Evolutionary conservation across 2,113 vertebrate genomes (phyloP).

Genomic region (Corydoras maculifer): DNA sequence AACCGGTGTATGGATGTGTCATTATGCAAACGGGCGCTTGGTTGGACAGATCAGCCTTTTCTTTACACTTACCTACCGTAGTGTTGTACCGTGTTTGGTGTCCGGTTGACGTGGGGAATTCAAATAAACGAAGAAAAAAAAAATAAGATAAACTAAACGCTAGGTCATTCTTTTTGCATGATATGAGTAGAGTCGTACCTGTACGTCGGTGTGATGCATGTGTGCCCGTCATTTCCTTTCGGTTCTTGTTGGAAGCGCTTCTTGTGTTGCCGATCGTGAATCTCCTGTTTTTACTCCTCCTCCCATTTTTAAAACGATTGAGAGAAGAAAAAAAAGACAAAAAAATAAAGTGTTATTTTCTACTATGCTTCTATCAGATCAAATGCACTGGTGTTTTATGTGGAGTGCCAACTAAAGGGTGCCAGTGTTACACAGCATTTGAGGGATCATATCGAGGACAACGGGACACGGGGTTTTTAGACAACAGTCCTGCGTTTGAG

Average conservation of each 20-base stretch:
- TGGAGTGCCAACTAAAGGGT: constrained; percentile 69
- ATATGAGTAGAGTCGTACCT: constrained; percentile 72
- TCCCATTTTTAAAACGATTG: constrained; percentile 33
- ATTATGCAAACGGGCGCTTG: constrained; percentile 60
- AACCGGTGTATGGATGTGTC: constrained; percentile 53
- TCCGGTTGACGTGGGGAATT: constrained; percentile 74
- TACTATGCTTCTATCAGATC: constrained; percentile 70
- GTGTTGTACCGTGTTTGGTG: constrained; percentile 73
- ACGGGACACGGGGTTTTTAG: no score
- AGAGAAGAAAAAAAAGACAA: no score
- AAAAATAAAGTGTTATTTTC: constrained; percentile 48
- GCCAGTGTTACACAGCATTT: constrained; percentile 77
- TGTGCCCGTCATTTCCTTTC: constrained; percentile 65
- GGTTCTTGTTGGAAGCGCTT: constrained; percentile 57
- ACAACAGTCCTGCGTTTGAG: no score
- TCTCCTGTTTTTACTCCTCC: constrained; percentile 45
- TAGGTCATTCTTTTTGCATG: constrained; percentile 83
- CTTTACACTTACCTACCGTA: constrained; percentile 80
- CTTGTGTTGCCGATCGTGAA: no score
- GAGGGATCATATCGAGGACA: constrained; percentile 67
- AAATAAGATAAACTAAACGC: constrained; percentile 37
- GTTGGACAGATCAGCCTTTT: constrained; percentile 70
- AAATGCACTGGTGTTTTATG: constrained; percentile 71
- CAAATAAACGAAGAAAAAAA: constrained; percentile 54
- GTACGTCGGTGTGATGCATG: constrained; percentile 81